Conservation (phyloP, 2,113 vertebrate genomes). For the Phrynosoma blainvillii region DNA sequence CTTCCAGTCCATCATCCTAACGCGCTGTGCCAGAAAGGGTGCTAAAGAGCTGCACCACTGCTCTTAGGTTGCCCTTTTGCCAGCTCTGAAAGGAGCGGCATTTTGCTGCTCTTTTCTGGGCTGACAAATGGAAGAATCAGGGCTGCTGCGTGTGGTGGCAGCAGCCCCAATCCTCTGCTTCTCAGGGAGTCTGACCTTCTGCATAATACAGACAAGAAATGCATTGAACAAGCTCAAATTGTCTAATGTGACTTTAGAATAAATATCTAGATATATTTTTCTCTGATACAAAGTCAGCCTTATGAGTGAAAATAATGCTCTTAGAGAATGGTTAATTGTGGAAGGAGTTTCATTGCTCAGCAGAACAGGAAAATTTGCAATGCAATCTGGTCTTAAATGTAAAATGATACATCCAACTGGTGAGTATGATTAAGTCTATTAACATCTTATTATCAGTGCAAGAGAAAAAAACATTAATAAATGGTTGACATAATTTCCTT, state of each 20-base stretch:
- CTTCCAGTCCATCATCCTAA: too few species aligned
- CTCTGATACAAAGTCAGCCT: neutral
- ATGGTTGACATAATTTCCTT: constrained; percentile 11
- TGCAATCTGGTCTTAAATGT: neutral
- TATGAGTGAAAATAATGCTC: neutral
- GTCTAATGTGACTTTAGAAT: neutral
- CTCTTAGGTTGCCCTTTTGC: too few species aligned
- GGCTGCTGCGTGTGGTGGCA: too few species aligned
- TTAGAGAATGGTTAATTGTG: neutral
- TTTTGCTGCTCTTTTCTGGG: too few species aligned
- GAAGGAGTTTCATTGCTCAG: neutral
- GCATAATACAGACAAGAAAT: constrained; percentile 8
- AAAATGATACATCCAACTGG: neutral
- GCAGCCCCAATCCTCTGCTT: too few species aligned
- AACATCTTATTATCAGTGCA: constrained; percentile 5
- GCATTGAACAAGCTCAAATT: constrained; percentile 4
- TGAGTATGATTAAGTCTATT: constrained; percentile 4
- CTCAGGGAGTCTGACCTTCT: neutral
- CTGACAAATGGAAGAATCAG: too few species aligned
- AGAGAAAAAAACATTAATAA: constrained; percentile 4
- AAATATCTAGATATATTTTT: neutral
- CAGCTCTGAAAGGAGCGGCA: too few species aligned
- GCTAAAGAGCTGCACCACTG: too few species aligned
- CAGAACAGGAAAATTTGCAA: neutral
- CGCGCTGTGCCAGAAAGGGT: too few species aligned